A percentile compares a stretch with the other conserved stretches of the same genome.
Conservation (phyloP, 2,888 invertebrate species). For the Epiblema foenella region DNA sequence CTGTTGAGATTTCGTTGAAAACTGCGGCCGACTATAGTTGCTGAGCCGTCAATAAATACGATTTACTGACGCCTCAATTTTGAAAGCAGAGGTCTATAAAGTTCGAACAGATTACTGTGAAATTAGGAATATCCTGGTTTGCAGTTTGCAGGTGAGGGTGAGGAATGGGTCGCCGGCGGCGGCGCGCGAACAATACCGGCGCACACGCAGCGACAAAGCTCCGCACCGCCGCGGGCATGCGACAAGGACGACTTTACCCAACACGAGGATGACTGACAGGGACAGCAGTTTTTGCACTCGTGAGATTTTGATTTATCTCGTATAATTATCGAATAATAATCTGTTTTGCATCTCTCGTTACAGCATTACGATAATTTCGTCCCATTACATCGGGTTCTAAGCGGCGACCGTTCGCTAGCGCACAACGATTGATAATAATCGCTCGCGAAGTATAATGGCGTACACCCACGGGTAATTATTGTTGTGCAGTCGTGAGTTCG, state of each 20-base stretch:
- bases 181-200: slow-evolving; percentile 69
- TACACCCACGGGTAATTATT: slow-evolving; percentile 85
- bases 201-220: slow-evolving; percentile 65
- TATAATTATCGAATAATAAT: slow-evolving; percentile 82
- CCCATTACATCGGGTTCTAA: slow-evolving; percentile 81
- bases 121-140: slow-evolving; percentile 81
- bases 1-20: slow-evolving; percentile 50
- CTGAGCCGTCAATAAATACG: slow-evolving; percentile 74
- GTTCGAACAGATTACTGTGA: slow-evolving; percentile 78
- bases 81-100: slow-evolving; percentile 78
- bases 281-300: slow-evolving; percentile 62
- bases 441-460: slow-evolving; percentile 84
- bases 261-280: slow-evolving; percentile 55
- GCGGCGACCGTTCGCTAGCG: slow-evolving; percentile 81
- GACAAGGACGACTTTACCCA: slow-evolving; percentile 58
- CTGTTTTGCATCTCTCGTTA: slow-evolving; percentile 84
- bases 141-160: slow-evolving; percentile 76
- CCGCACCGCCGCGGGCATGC: slow-evolving; percentile 61
- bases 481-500: slow-evolving; percentile 85
- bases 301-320: slow-evolving; percentile 81
- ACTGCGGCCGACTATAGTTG: slow-evolving; percentile 53
- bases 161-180: slow-evolving; percentile 78
- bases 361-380: slow-evolving; percentile 83
- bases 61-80: slow-evolving; percentile 81
- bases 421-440: slow-evolving; percentile 84